These are phyloP conservation scores for Eudyptes chrysolophus DNA, from an alignment of 2,113 vertebrate species.

Conservation along the genomic window DNA sequence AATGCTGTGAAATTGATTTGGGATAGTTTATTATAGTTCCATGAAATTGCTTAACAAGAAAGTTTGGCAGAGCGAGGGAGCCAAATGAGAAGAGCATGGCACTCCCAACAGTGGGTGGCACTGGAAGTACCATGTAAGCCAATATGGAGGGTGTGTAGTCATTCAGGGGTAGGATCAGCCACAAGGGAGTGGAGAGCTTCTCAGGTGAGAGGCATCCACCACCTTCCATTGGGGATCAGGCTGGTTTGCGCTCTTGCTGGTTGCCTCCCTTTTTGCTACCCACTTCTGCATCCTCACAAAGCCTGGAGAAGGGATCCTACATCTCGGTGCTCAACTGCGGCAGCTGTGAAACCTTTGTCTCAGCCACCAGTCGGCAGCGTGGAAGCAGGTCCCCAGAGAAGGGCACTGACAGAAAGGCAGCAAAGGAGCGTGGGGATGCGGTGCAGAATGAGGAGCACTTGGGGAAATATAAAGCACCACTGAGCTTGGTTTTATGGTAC, in stretches of 20 bases:
- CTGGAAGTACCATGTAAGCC: background rate
- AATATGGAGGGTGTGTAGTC: background rate
- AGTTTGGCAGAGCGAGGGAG: background rate
- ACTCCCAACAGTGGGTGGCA: background rate
- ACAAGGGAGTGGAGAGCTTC: background rate
- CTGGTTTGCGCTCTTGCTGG: background rate
- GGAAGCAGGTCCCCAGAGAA: conserved; percentile 13
- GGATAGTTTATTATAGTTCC: conserved; percentile 13
- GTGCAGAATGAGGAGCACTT: background rate
- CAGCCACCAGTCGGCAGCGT: background rate
- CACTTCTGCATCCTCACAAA: background rate
- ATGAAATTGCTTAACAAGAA: conserved; percentile 35
- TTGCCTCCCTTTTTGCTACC: background rate
- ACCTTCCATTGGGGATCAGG: background rate
- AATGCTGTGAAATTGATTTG: conserved; percentile 51
- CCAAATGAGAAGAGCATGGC: background rate
- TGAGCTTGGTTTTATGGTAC: background rate
- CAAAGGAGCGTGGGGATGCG: background rate
- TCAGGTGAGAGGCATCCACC: background rate
- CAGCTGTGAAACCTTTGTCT: background rate
- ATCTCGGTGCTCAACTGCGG: background rate
- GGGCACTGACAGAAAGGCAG: background rate
- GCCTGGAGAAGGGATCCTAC: background rate
- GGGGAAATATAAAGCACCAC: background rate
- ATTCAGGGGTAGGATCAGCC: background rate